Base-by-base conservation (phyloP, 2,797 vertebrate genomes). In the Mormyrus proboscirostris region DNA sequence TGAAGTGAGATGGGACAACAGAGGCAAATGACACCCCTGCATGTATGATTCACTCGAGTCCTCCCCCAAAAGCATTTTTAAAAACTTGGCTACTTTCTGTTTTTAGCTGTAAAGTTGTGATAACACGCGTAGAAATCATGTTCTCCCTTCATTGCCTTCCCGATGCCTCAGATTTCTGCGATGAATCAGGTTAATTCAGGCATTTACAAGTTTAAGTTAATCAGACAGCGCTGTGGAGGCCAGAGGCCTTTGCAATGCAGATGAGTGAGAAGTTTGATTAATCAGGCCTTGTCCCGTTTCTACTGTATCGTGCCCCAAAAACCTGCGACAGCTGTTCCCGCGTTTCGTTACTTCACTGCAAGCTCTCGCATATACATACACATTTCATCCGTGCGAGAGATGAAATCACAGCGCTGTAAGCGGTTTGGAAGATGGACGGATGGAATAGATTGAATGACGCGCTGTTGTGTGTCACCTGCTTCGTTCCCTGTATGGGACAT, bases 171-270 rank as follows among this genome's bases (percentile, higher is more conserved):
- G 5, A 53, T 57, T 86, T 53, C 51, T 33, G 47, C 1, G n/a
- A 49, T 51, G 41, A 49, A 86, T 38, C 53, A 59, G 33, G 22
- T 38, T 33, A 33, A 87, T 33, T 44, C 29, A 33, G 85, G 25
- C 85, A 87, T 87, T 87, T 87, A 87, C 14, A 87, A 38, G 25
- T 87, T 55, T 38, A 41, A 87, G 16, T 41, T 57, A 57, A 57
- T 57, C 85, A 57, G 85, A 53, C 25, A 19, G 25, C 6, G 25
- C 29, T n/a, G 29, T 59, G 22, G 16, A 49, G 19, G 47, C 8
- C 25, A 87, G 50, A 41, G 25, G 5, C 22, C 7, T 87, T 87
- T 87, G 85, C 85, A 57, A 87, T 57, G 53, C 51, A 87, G 53
- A 87, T 57, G 85, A 57, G 29, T 29, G 14, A 9, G 29, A 10